Evolutionary conservation across 2,113 vertebrate species (phyloP), one percentile per base, ranked within the genome.

Genomic region (Zosterops japonicus): DNA sequence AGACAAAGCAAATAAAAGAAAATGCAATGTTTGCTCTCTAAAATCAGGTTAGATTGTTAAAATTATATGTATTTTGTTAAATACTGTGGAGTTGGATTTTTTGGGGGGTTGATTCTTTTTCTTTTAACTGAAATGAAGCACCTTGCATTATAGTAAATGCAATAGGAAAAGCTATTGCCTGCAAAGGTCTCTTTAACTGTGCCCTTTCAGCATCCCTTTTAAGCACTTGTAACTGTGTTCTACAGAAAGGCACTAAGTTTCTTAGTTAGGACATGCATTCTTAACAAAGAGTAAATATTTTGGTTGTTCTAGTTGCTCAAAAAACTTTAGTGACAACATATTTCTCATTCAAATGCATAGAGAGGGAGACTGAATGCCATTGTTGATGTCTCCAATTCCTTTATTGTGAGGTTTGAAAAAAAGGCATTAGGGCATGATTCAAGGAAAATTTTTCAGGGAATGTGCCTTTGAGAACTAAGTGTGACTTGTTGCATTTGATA

Each of bases 301-400:
- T 42, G 2, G 14, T 46, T 71, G 6, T 69, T 55, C 5, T 24
- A 44, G 14, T 39, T 67, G 29, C 22, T 76, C 19, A 3, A 41
- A 25, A 50, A 69, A 18, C 10, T 70, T 42, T n/a, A 79, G 13
- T 42, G 19, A 27, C 28, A 78, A 14, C 3, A 5, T 24, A 7
- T 60, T 86, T 91, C 22, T 6, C 31, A 25, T 21, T 5, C 8
- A 36, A 60, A 44, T 15, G 2, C 39, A 33, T 23, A 68, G 35
- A 71, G 6, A 74, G 20, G 11, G 19, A 53, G 3, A 74, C 7
- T 57, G 12, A 39, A 4, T 33, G 4, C 5, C 15, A 12, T 16
- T 0, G 0, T 23, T 11, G 1, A 4, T 13, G 55, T 77, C 14
- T 64, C 15, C 11, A 47, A 28, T 49, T 56, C 7, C 64, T 2